These are phyloP conservation scores for Hipparchia semele DNA, from an alignment of 2,888 invertebrate genomes.

Conservation along the genomic window DNA sequence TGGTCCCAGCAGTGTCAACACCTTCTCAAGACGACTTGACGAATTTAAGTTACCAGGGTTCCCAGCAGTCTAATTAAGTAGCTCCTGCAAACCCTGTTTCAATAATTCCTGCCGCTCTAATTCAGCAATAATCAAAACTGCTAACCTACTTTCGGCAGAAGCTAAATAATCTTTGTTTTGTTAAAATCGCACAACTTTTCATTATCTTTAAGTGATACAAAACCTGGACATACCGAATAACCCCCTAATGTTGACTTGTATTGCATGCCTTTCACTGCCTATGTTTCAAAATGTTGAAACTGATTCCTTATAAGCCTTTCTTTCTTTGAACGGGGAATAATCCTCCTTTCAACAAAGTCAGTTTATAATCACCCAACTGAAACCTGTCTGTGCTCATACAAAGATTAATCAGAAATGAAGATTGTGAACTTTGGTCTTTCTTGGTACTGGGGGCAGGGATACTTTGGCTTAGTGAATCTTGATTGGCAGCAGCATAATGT, in stretches of 20 bases:
- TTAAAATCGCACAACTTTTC: background rate
- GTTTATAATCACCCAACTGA: too few species aligned
- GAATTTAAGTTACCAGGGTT: background rate
- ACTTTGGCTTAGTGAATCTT: too few species aligned
- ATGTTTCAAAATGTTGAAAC: background rate
- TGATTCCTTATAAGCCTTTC: too few species aligned
- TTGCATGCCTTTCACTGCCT: background rate
- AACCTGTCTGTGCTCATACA: too few species aligned
- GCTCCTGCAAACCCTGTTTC: background rate
- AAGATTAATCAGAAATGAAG: too few species aligned
- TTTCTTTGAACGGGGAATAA: too few species aligned
- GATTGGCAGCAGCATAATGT: too few species aligned
- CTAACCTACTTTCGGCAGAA: background rate
- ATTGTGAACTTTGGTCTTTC: too few species aligned
- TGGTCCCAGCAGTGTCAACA: background rate
- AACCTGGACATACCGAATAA: background rate
- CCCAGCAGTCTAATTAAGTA: background rate
- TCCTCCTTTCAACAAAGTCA: too few species aligned
- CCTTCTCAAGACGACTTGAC: background rate
- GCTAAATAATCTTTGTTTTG: background rate
- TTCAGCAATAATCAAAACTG: background rate
- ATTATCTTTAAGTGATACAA: background rate
- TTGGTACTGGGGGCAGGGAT: too few species aligned
- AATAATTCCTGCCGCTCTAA: background rate
- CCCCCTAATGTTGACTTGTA: background rate